These are phyloP conservation scores for Oscheius sp. DNA, from an alignment of 2,888 invertebrate genomes.

Conservation along the genomic window DNA sequence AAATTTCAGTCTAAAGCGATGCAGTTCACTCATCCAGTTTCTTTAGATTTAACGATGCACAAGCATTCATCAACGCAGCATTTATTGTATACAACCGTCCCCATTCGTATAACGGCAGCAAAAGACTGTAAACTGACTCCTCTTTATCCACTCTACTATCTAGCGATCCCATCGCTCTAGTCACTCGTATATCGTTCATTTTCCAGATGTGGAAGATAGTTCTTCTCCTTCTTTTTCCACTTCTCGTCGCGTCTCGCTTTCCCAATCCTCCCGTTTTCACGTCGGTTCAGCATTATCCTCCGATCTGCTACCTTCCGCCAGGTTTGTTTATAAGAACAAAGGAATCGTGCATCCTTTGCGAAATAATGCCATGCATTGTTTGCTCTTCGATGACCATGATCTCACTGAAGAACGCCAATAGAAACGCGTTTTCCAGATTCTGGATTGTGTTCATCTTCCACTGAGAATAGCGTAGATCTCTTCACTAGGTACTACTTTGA, in stretches of 20 bases:
- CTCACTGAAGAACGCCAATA: neutral
- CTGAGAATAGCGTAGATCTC: constrained; percentile 38
- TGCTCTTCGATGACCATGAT: neutral
- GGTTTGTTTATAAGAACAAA: constrained; percentile 23
- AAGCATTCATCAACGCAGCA: too few species aligned
- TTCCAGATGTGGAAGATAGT: constrained; percentile 2
- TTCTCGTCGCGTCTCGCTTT: constrained; percentile 30
- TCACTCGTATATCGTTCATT: neutral
- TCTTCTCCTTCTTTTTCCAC: too few species aligned
- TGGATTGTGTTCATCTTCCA: constrained; percentile 45
- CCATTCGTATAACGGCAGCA: neutral
- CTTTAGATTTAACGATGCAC: too few species aligned
- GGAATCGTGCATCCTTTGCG: neutral
- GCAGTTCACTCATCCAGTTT: too few species aligned
- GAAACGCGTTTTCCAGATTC: constrained; percentile 42
- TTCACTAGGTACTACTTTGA: constrained; percentile 53
- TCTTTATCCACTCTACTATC: neutral
- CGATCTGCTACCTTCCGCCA: constrained; percentile 63
- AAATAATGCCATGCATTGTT: neutral
- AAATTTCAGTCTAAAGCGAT: too few species aligned
- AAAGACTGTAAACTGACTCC: too few species aligned
- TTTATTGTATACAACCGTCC: too few species aligned
- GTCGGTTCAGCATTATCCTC: constrained; percentile 59
- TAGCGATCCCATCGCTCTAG: neutral
- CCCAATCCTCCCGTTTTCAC: constrained; percentile 66